Percentiles rank a stretch among this genome's conserved stretches.
phyloP scores from a whole-genome alignment of 1,140 invertebrate genomes.

The Chymomyza costata region DNA sequence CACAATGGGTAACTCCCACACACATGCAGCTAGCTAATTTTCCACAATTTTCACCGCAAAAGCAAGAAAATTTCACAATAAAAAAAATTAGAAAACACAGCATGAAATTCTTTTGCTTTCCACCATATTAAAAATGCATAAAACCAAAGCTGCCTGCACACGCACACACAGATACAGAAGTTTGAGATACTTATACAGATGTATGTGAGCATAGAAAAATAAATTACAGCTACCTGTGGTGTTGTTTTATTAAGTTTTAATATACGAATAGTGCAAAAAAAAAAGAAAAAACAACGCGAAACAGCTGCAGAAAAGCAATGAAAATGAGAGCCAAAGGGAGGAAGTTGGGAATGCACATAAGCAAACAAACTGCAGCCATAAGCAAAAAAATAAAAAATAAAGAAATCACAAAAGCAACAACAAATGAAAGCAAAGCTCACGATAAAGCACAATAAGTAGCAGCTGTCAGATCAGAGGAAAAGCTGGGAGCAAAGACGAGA shows the following conservation, averaged over 20 bases:
- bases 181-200: constrained; percentile 7
- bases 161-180: constrained; percentile 24
- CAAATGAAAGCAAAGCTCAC: constrained; percentile 18
- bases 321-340: constrained; percentile 21
- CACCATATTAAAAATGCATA: constrained; percentile 61
- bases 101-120: constrained; percentile 30
- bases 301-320: constrained; percentile 21
- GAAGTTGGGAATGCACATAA: too few species aligned
- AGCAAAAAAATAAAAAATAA: constrained; percentile 27
- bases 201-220: constrained; percentile 40
- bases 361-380: constrained; percentile 38
- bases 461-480: background rate
- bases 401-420: constrained; percentile 8
- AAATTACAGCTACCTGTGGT: constrained; percentile 58
- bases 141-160: constrained; percentile 36
- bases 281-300: constrained; percentile 8
- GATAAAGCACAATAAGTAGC: constrained; percentile 2
- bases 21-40: constrained; percentile 54
- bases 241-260: constrained; percentile 67
- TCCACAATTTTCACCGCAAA: constrained; percentile 57
- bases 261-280: constrained; percentile 58
- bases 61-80: constrained; percentile 9
- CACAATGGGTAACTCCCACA: background rate
- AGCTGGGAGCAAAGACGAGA: constrained; percentile 12
- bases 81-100: constrained; percentile 13